Evolutionary conservation across 2,888 invertebrate genomes (phyloP).

Genomic region (Drosophila melanocephala): DNA sequence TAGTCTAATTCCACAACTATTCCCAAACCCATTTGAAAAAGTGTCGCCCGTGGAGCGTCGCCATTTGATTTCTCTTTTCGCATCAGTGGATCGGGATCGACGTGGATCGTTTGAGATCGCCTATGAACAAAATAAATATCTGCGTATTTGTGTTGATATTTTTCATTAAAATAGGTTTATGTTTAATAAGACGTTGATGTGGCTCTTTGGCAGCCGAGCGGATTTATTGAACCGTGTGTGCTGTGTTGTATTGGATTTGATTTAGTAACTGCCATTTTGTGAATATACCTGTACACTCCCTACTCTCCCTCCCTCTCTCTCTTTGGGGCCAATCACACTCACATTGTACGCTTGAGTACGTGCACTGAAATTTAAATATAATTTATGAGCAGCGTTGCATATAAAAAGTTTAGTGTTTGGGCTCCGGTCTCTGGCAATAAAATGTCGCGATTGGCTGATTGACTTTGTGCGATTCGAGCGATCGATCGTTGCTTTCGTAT

Average conservation of each 20-base stretch:
- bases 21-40: slow-evolving; percentile 41
- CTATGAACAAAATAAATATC: slow-evolving; percentile 33
- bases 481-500: slow-evolving; percentile 27
- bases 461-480: slow-evolving; percentile 47
- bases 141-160: slow-evolving; percentile 58
- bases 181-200: slow-evolving; percentile 70
- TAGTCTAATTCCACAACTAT: background rate
- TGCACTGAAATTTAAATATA: slow-evolving; percentile 78
- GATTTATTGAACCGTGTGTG: slow-evolving; percentile 51
- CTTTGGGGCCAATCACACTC: slow-evolving; percentile 26
- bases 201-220: slow-evolving; percentile 31
- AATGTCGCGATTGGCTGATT: slow-evolving; percentile 79
- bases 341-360: slow-evolving; percentile 72
- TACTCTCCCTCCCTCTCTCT: background rate
- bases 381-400: slow-evolving; percentile 70
- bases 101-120: slow-evolving; percentile 31
- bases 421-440: slow-evolving; percentile 52
- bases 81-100: slow-evolving; percentile 43
- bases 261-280: slow-evolving; percentile 79
- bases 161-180: slow-evolving; percentile 72
- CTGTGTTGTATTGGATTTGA: slow-evolving; percentile 52
- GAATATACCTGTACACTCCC: slow-evolving; percentile 33
- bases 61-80: slow-evolving; percentile 63
- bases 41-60: slow-evolving; percentile 45
- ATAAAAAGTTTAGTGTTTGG: slow-evolving; percentile 50